Evolutionary conservation across 2,888 invertebrate species (phyloP).

Genomic region (Rapana venosa): DNA sequence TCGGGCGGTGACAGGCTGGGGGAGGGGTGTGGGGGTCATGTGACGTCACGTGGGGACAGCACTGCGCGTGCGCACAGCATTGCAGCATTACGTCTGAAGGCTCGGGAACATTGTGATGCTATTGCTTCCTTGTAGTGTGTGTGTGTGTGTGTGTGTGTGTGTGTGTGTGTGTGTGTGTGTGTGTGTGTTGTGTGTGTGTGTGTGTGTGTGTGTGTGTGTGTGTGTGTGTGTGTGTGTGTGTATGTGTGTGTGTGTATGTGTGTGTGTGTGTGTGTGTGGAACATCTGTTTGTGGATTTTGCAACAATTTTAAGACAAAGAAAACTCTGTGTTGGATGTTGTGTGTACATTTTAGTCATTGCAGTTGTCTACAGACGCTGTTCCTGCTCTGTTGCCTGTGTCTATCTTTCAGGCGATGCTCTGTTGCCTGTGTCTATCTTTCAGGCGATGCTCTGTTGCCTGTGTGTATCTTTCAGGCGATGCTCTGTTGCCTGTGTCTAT

Average conservation of each 20-base stretch:
- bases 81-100: slow-evolving; percentile 50
- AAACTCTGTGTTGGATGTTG: too few species aligned
- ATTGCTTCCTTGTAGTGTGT: slow-evolving; percentile 41
- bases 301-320: too few species aligned
- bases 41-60: neutral
- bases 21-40: neutral
- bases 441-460: too few species aligned
- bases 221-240: slow-evolving; percentile 14
- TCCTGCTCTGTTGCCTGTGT: too few species aligned
- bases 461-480: too few species aligned
- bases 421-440: too few species aligned
- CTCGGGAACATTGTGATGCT: slow-evolving; percentile 50
- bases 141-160: slow-evolving; percentile 22
- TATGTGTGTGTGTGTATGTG: neutral
- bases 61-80: slow-evolving; percentile 50
- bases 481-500: too few species aligned
- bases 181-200: slow-evolving; percentile 13
- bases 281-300: too few species aligned
- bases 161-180: slow-evolving; percentile 24
- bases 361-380: too few species aligned
- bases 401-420: too few species aligned
- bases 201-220: slow-evolving; percentile 18
- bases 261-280: neutral
- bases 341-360: too few species aligned
- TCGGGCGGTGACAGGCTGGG: neutral